Evolutionary conservation across 2,113 vertebrate genomes (phyloP).

Genomic region (Urocynchramus pylzowi): DNA sequence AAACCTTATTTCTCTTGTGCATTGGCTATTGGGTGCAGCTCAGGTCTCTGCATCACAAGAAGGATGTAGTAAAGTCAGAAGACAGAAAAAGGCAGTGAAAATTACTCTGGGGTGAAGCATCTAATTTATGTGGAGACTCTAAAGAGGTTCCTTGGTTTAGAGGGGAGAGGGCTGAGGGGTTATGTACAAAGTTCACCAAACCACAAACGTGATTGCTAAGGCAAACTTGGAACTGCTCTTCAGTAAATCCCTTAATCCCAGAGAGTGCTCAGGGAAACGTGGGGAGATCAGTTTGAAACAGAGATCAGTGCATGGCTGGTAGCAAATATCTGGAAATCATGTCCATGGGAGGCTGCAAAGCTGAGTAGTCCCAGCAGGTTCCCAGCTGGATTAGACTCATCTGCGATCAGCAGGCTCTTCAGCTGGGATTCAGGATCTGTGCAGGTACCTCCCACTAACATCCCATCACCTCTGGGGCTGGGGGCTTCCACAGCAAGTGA

Average conservation of each 20-base stretch:
- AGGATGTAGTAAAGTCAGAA: neutral
- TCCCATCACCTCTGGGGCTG: neutral
- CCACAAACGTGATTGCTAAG: neutral
- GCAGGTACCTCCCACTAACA: neutral
- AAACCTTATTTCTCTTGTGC: neutral
- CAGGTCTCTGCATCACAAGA: neutral
- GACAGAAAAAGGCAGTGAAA: neutral
- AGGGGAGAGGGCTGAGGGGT: neutral
- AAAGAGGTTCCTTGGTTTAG: neutral
- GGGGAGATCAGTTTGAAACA: neutral
- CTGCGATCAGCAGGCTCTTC: neutral
- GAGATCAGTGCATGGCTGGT: neutral
- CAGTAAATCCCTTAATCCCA: neutral
- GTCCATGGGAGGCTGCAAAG: neutral
- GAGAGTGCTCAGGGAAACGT: neutral
- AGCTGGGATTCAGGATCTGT: neutral
- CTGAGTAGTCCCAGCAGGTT: neutral
- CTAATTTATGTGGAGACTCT: neutral
- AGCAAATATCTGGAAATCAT: neutral
- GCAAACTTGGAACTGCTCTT: neutral
- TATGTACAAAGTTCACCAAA: neutral
- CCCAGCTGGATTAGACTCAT: neutral
- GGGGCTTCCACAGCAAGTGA: neutral
- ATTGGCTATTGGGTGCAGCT: neutral
- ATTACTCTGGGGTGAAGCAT: fast-evolving